Evolutionary conservation across 2,888 invertebrate genomes (phyloP).

Genomic region (Eupithecia pulchellata): DNA sequence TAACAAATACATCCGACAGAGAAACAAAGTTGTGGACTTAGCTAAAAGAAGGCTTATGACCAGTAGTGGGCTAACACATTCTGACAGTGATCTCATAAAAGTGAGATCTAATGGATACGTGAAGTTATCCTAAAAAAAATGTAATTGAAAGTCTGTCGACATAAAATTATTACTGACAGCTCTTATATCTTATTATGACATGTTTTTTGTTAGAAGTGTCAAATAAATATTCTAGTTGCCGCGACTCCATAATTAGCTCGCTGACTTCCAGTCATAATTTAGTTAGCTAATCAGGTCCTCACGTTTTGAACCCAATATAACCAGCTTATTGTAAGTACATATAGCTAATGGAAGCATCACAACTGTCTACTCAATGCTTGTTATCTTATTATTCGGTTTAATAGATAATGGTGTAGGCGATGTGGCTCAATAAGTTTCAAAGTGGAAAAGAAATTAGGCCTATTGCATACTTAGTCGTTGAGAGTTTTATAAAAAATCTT

Average conservation of each 20-base stretch:
- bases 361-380: conserved; percentile 8
- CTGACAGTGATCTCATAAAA: too few species aligned
- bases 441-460: neutral
- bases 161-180: neutral
- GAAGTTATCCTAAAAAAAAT: neutral
- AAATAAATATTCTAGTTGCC: neutral
- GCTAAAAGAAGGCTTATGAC: too few species aligned
- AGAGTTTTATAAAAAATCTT: neutral
- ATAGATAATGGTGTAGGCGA: neutral
- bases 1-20: too few species aligned
- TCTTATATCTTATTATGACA: neutral
- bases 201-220: neutral
- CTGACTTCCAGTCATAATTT: neutral
- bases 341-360: conserved; percentile 12
- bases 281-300: conserved; percentile 10
- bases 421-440: neutral
- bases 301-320: conserved; percentile 10
- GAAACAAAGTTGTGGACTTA: too few species aligned
- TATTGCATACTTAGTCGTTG: neutral
- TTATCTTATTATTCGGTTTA: neutral
- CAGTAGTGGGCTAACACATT: too few species aligned
- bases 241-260: neutral
- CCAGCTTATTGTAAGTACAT: neutral
- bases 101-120: too few species aligned
- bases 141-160: neutral